Percentiles rank a stretch among this genome's conserved stretches.
Conservation (phyloP, 64 coral and sea anemone genomes). For the Stichodactyla mertensii region DNA sequence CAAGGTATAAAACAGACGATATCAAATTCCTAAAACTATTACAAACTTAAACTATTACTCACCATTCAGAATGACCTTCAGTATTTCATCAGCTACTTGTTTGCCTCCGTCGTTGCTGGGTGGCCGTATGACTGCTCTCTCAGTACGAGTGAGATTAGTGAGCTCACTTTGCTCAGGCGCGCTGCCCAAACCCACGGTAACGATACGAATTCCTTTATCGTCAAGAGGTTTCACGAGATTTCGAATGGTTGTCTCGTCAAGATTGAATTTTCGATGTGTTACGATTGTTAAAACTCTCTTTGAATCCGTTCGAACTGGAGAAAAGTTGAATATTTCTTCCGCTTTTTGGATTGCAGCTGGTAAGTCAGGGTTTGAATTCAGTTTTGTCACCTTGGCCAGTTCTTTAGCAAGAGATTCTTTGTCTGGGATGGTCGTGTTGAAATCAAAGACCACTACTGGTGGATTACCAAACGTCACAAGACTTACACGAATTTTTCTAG, state of each 20-base stretch:
- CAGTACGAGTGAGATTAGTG: background rate
- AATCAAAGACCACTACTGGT: slow-evolving; percentile 10
- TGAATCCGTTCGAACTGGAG: background rate
- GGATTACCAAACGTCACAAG: slow-evolving; percentile 19
- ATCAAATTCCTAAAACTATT: too few relatives aligned
- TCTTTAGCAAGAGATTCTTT: slow-evolving; percentile 2
- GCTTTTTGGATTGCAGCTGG: slow-evolving; percentile 8
- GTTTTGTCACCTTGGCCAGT: background rate
- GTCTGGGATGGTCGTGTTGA: slow-evolving; percentile 25
- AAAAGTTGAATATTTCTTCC: background rate
- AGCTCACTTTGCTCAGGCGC: background rate
- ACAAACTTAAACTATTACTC: background rate
- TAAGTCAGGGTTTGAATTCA: slow-evolving; percentile 4
- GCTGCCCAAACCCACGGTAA: background rate
- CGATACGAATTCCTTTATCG: slow-evolving; percentile 10
- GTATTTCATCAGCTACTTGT: slow-evolving; percentile 23
- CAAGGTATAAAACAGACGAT: too few relatives aligned
- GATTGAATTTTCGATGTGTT: slow-evolving; percentile 17
- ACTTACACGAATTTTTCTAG: slow-evolving; percentile 26
- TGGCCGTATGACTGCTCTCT: slow-evolving; percentile 9
- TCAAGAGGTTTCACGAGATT: slow-evolving; percentile 10
- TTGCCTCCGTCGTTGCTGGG: background rate
- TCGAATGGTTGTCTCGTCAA: background rate
- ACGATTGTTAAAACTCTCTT: slow-evolving; percentile 8
- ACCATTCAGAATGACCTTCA: slow-evolving; percentile 24